Evolutionary conservation across 1,140 invertebrate genomes (phyloP).

Genomic region (Ooceraea biroi): DNA sequence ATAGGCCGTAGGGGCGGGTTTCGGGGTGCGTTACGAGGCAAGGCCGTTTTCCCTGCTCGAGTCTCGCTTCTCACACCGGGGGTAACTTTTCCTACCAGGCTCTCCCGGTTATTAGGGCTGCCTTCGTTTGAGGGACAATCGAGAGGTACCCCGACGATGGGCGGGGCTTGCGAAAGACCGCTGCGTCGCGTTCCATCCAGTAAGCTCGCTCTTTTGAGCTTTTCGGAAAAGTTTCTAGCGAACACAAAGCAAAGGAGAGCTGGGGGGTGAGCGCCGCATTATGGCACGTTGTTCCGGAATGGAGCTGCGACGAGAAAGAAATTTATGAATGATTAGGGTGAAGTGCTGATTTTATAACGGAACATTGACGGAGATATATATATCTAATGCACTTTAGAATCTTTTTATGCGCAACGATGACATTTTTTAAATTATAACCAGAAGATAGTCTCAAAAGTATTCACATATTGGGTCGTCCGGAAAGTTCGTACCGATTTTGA

Average conservation of each 20-base stretch:
- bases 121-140: slow-evolving; percentile 80
- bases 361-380: neutral
- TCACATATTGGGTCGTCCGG: no score
- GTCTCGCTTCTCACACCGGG: slow-evolving; percentile 67
- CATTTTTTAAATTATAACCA: no score
- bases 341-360: neutral
- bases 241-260: neutral
- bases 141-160: slow-evolving; percentile 77
- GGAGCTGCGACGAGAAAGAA: neutral
- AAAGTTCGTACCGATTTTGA: no score
- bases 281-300: neutral
- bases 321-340: neutral
- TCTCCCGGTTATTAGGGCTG: slow-evolving; percentile 76
- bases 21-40: slow-evolving; percentile 65
- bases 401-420: neutral
- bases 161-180: slow-evolving; percentile 75
- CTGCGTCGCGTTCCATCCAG: slow-evolving; percentile 58
- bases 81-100: slow-evolving; percentile 67
- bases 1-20: slow-evolving; percentile 71
- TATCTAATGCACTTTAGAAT: neutral
- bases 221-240: slow-evolving; percentile 55
- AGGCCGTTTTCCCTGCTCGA: slow-evolving; percentile 68
- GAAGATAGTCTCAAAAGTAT: no score
- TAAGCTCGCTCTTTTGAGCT: slow-evolving; percentile 45
- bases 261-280: neutral